These are phyloP conservation scores for Morinoia aosen DNA, from an alignment of 2,888 invertebrate genomes.

Conservation along the genomic window DNA sequence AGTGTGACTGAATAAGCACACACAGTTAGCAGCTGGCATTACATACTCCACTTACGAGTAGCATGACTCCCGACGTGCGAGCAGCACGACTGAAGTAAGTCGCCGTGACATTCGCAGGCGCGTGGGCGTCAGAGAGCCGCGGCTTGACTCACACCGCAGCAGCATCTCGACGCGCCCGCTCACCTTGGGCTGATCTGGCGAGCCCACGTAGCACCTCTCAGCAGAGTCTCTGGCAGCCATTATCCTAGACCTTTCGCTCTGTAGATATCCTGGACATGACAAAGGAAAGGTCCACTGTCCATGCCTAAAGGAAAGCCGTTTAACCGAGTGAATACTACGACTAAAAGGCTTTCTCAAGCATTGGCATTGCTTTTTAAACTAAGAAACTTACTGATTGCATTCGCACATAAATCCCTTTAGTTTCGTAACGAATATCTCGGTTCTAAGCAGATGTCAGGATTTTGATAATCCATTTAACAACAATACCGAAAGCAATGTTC, in stretches of 20 bases:
- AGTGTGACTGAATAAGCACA: background rate
- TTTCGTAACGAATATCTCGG: background rate
- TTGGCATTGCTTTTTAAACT: too few species aligned
- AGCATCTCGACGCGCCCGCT: conserved; percentile 29
- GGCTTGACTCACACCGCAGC: background rate
- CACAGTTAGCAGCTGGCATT: background rate
- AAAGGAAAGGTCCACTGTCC: background rate
- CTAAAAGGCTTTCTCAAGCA: too few species aligned
- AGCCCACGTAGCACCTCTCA: conserved; percentile 21
- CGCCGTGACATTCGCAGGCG: conserved; percentile 44
- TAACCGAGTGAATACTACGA: background rate
- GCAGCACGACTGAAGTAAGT: conserved; percentile 2
- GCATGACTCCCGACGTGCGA: background rate
- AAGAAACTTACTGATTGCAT: background rate
- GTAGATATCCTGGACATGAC: background rate
- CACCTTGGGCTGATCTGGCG: conserved; percentile 19
- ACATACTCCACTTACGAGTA: background rate
- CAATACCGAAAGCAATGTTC: background rate
- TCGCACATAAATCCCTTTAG: background rate
- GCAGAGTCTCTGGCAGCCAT: background rate
- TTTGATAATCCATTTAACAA: background rate
- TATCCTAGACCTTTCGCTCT: conserved; percentile 17
- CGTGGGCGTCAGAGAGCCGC: conserved; percentile 19
- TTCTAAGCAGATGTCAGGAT: background rate
- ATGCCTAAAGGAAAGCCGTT: background rate